These are phyloP conservation scores for Andrena hattorfiana DNA, from an alignment of 2,888 invertebrate genomes.

Conservation along the genomic window DNA sequence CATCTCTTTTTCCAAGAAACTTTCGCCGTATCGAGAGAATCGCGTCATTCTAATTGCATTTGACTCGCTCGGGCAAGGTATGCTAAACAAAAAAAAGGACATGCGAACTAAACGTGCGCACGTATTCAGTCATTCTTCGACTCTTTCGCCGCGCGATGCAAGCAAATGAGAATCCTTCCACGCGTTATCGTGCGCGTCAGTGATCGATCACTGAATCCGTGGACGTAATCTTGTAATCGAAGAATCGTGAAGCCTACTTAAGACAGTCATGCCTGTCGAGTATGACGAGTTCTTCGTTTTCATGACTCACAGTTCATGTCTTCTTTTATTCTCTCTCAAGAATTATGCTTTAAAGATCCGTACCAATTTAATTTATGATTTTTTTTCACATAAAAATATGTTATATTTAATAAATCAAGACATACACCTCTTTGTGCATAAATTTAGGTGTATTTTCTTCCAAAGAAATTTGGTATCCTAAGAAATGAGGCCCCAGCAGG, in stretches of 20 bases:
- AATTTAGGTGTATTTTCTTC: no score
- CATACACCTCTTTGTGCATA: no score
- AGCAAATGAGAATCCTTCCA: neutral
- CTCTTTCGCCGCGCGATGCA: neutral
- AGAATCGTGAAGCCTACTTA: neutral
- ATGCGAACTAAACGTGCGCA: neutral
- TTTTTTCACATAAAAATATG: no score
- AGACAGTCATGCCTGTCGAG: constrained; percentile 4
- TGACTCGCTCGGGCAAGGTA: constrained; percentile 3
- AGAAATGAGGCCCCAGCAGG: no score
- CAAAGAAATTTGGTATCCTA: no score
- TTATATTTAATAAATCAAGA: no score
- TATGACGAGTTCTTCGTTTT: constrained; percentile 9
- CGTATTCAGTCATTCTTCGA: neutral
- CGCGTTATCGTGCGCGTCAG: neutral
- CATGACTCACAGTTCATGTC: constrained; percentile 1
- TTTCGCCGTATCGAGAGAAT: constrained; percentile 47
- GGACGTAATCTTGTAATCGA: neutral
- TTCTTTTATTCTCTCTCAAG: neutral
- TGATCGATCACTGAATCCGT: constrained; percentile 15
- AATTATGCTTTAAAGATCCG: no score
- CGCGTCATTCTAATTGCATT: constrained; percentile 21
- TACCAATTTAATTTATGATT: no score
- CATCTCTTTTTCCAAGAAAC: constrained; percentile 57
- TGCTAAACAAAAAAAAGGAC: constrained; percentile 2